These are phyloP conservation scores for Sternotherus odoratus DNA, from an alignment of 2,797 vertebrate genomes.

Conservation along the genomic window DNA sequence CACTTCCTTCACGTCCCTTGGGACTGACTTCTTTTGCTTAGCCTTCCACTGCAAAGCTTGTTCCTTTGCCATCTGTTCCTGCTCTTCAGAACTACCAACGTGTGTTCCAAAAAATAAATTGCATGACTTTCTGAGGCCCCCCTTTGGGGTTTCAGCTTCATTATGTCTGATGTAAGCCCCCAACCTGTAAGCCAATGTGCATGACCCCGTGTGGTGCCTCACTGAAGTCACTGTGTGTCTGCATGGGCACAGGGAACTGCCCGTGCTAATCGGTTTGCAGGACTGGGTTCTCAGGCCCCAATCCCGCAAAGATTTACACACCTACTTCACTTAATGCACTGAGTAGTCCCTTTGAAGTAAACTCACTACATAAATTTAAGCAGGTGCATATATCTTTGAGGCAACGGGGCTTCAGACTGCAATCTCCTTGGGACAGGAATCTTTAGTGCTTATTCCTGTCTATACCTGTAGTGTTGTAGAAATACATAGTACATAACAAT, in stretches of 20 bases:
- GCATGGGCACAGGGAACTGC: background rate
- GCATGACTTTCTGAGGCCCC: background rate
- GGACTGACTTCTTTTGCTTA: background rate
- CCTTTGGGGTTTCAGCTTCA: background rate
- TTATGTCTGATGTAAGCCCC: background rate
- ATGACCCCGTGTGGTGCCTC: background rate
- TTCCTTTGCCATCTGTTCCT: slow-evolving; percentile 10
- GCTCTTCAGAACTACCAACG: background rate
- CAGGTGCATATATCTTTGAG: background rate
- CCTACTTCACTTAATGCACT: background rate
- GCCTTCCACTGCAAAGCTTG: background rate
- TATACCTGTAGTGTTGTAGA: background rate
- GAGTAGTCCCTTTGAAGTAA: background rate
- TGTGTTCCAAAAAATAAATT: background rate
- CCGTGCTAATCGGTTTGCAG: background rate
- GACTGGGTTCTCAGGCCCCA: background rate
- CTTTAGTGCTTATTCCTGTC: background rate
- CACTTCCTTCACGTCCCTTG: background rate
- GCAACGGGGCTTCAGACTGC: background rate
- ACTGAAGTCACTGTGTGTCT: background rate
- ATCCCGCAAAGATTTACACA: background rate
- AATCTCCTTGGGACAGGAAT: background rate
- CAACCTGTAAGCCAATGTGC: background rate
- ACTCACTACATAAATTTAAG: background rate
- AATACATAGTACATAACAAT: background rate